Conservation (phyloP, 2,113 vertebrate genomes). For the Anoplopoma fimbria region DNA sequence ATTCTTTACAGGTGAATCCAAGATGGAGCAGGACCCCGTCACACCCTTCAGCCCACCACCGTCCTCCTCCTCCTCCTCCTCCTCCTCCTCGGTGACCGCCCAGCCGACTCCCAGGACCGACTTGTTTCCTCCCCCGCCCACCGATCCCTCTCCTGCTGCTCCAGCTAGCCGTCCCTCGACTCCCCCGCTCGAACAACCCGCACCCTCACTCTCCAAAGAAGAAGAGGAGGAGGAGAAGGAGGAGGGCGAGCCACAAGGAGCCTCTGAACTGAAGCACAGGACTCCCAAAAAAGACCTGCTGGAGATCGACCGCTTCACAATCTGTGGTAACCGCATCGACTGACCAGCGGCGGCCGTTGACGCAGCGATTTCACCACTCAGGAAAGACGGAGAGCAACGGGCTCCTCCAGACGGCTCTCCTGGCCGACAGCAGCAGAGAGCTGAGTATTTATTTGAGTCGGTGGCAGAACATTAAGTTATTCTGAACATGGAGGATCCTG, state of each 20-base stretch:
- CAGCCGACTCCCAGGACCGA: constrained; percentile 88
- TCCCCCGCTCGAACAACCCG: constrained; percentile 71
- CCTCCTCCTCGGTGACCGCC: constrained; percentile 83
- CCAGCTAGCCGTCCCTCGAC: constrained; percentile 30
- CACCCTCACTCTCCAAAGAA: constrained; percentile 84
- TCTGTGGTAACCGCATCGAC: constrained; percentile 96
- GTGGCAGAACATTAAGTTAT: constrained; percentile 37
- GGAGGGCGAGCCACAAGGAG: constrained; percentile 79
- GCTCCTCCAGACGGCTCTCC: constrained; percentile 12
- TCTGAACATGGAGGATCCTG: constrained; percentile 31
- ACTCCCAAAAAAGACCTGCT: constrained; percentile 92
- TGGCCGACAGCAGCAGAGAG: constrained; percentile 40
- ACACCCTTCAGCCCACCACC: constrained; percentile 31
- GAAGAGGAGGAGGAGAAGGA: constrained; percentile 76
- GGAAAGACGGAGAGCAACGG: constrained; percentile 44
- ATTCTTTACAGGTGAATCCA: constrained; percentile 78
- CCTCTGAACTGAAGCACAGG: constrained; percentile 87
- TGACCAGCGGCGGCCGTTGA: constrained; percentile 73
- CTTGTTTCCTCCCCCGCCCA: constrained; percentile 25
- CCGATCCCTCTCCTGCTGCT: neutral
- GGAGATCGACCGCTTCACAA: constrained; percentile 98
- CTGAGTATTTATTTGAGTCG: constrained; percentile 65
- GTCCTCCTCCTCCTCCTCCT: constrained; percentile 58
- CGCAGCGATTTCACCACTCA: constrained; percentile 60
- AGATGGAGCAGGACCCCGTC: constrained; percentile 69